These are phyloP conservation scores for Centruroides sculpturatus DNA, from an alignment of 1,140 invertebrate genomes.

Conservation along the genomic window DNA sequence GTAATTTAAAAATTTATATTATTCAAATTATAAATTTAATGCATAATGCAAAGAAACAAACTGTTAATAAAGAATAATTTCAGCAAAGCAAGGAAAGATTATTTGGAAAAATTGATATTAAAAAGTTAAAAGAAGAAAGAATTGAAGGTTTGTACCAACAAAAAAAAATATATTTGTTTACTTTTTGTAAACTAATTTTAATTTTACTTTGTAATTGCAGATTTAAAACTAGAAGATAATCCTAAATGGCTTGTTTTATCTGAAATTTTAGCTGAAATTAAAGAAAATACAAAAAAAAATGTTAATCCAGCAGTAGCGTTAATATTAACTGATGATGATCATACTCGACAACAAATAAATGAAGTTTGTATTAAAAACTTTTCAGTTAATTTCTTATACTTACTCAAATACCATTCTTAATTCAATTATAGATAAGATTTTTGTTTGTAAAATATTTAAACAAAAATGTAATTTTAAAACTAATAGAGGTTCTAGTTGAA, in stretches of 20 bases:
- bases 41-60: no score
- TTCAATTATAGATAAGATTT: no score
- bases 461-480: not conserved
- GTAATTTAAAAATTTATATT: no score
- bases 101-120: conserved; percentile 34
- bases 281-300: conserved; percentile 22
- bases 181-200: no score
- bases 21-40: no score
- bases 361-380: conserved; percentile 3
- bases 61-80: no score
- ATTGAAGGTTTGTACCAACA: conserved; percentile 10
- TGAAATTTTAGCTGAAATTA: conserved; percentile 70
- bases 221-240: conserved; percentile 43
- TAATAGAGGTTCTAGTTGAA: no score
- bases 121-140: conserved; percentile 32
- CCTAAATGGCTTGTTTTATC: conserved; percentile 76
- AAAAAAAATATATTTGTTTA: no score
- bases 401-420: no score
- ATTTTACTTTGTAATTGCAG: not conserved
- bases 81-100: no score
- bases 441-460: not conserved
- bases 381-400: not conserved
- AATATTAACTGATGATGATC: conserved; percentile 14
- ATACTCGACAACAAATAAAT: conserved; percentile 8
- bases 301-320: conserved; percentile 14